Base-by-base conservation (phyloP, 2,113 vertebrate genomes). In the Nipponia nippon region DNA sequence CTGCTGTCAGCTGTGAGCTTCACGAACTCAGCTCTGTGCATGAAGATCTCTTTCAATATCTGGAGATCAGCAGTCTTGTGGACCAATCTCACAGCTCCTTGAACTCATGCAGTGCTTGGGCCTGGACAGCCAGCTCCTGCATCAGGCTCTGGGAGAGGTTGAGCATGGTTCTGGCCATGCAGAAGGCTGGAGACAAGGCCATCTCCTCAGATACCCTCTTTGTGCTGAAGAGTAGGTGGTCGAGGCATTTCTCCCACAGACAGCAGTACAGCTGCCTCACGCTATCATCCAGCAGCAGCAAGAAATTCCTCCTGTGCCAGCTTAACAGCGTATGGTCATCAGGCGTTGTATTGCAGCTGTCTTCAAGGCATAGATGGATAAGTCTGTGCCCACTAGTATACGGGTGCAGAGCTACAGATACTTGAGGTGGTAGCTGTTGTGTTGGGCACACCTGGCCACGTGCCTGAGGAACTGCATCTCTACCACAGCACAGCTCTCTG, bases 11-110 rank as follows among this genome's bases (percentile, higher is more conserved):
- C 29, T 66, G 17, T 49, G 27, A 82, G 8, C 2, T 10, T 16
- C 1, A 22, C 29, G 69, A 71, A 34, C 10, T n/a, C 12, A 63
- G 3, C 22, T 73, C 61, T 62, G 13, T 29, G 11, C 0, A 0
- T 5, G 13, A 70, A 32, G 34, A 72, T 32, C 6, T 21, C 15
- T 42, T 59, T 42, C 15, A 49, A 1, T 13, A 32, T 56, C 20
- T 34, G 29, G 12, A 62, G 8, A 36, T 30, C 23, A 66, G 4
- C 1, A 16, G 36, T 16, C 30, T 66, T 27, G 3, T 8, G 40
- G 42, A 4, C 5, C 26, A 38, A 9, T 75, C 25, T 79, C 25
- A 10, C 11, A 71, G 47, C 12, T 83, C 18, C 52, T 67, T 0
- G 1, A 71, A 40, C 3, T 40, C 3, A 1, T 65, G 25, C 19